phyloP scores from a whole-genome alignment of 2,888 invertebrate genomes.

The Volucella inflata region DNA sequence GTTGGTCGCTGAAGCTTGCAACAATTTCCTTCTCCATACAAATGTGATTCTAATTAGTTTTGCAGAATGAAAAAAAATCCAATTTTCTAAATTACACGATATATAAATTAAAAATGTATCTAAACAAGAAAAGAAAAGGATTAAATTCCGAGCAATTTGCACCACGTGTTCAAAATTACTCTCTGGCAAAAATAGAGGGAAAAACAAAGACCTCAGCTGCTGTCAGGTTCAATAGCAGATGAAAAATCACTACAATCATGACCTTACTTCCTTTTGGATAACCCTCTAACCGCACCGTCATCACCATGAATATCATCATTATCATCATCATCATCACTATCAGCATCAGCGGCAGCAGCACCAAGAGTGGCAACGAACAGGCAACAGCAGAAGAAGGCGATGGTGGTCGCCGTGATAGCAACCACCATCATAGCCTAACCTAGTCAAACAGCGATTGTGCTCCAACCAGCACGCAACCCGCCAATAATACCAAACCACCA shows the following conservation, averaged over 20 bases:
- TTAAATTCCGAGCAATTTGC: constrained; percentile 47
- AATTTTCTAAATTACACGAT: constrained; percentile 48
- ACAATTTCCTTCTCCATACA: constrained; percentile 7
- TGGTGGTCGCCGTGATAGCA: constrained; percentile 1
- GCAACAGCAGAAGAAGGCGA: not conserved
- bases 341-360: not conserved
- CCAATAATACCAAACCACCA: constrained; percentile 56
- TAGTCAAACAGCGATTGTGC: constrained; percentile 51
- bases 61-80: constrained; percentile 3
- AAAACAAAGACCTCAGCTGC: constrained; percentile 21
- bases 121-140: constrained; percentile 15
- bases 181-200: not conserved
- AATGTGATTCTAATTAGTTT: constrained; percentile 69
- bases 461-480: constrained; percentile 60
- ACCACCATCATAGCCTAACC: constrained; percentile 35
- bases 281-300: constrained; percentile 17
- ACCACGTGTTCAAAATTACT: constrained; percentile 53
- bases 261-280: constrained; percentile 68
- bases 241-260: constrained; percentile 66
- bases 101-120: constrained; percentile 27
- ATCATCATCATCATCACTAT: constrained; percentile 29
- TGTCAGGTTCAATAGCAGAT: constrained; percentile 68
- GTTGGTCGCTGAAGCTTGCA: too few relatives aligned
- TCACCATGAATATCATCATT: constrained; percentile 20
- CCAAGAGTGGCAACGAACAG: not conserved